A percentile compares a stretch with the other conserved stretches of the same genome.
These are phyloP conservation scores for Haliclystus octoradiatus DNA, from an alignment of 30 jellyfish, hydroid and myxozoan genomes.

Conservation along the genomic window DNA sequence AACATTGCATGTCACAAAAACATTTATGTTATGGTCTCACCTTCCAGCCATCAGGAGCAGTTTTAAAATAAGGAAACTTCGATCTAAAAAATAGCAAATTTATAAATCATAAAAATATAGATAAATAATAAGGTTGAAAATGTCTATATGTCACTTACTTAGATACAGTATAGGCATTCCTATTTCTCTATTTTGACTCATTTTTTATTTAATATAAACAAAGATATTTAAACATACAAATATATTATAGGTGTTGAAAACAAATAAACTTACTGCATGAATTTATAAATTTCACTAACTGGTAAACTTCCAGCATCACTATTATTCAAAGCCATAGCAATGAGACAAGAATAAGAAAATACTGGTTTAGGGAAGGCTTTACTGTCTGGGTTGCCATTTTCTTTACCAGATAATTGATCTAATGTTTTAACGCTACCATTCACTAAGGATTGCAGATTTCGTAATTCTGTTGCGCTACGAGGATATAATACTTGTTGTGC, in stretches of 20 bases:
- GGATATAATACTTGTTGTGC: background rate
- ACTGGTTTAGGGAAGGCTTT: constrained; percentile 94
- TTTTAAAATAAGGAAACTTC: constrained; percentile 92
- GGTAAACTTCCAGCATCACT: constrained; percentile 95
- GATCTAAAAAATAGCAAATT: constrained; percentile 33
- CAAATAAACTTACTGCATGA: constrained; percentile 77
- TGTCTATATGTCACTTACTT: no score
- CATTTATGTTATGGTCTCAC: no score
- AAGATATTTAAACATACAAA: no score
- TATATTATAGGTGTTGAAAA: background rate
- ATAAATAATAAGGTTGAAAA: background rate
- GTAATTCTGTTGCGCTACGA: background rate
- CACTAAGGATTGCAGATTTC: background rate
- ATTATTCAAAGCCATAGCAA: constrained; percentile 91
- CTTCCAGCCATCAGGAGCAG: constrained; percentile 99
- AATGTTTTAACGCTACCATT: constrained; percentile 27
- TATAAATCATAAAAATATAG: background rate
- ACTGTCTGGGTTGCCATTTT: constrained; percentile 65
- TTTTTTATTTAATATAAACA: background rate
- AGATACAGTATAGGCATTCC: no score
- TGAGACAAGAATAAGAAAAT: constrained; percentile 87
- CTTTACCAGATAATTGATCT: constrained; percentile 59
- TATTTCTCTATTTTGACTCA: no score
- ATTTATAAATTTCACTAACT: constrained; percentile 94
- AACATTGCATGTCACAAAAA: no score